Conservation (phyloP, 64 coral and sea anemone species). For the Porites lutea region DNA sequence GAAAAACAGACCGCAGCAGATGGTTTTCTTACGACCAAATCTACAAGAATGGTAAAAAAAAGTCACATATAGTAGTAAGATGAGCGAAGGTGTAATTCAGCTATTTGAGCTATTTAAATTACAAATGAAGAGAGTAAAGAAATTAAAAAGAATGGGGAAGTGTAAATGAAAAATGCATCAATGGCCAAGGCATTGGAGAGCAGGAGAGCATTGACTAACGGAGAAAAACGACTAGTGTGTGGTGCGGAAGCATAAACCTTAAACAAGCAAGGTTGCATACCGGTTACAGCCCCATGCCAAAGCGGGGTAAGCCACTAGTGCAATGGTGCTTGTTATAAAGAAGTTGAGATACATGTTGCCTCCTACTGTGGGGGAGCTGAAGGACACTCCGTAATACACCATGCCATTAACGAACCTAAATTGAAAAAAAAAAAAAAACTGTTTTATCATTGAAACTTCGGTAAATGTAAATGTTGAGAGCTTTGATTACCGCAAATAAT, state of each 20-base stretch:
- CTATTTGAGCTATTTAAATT: too few relatives aligned
- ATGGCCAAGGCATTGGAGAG: too few relatives aligned
- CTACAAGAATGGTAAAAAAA: background rate
- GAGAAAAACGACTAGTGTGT: too few relatives aligned
- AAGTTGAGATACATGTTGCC: slow-evolving; percentile 74
- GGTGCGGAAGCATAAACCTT: too few relatives aligned
- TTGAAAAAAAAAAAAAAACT: background rate
- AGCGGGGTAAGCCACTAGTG: slow-evolving; percentile 33
- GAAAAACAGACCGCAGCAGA: slow-evolving; percentile 47
- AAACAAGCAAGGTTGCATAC: background rate
- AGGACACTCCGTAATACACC: slow-evolving; percentile 70
- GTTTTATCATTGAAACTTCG: too few relatives aligned
- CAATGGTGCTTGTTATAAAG: slow-evolving; percentile 55
- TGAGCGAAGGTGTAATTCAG: too few relatives aligned
- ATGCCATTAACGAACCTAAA: slow-evolving; percentile 60
- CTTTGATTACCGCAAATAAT: too few relatives aligned
- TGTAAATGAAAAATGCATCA: too few relatives aligned
- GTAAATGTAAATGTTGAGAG: background rate
- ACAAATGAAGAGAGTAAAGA: too few relatives aligned
- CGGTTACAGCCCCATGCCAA: slow-evolving; percentile 41
- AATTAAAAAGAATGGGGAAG: too few relatives aligned
- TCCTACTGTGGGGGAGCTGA: slow-evolving; percentile 42
- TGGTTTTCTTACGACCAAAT: slow-evolving; percentile 67
- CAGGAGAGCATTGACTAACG: background rate
- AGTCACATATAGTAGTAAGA: too few relatives aligned